Base-by-base conservation (phyloP, 2,797 vertebrate genomes). In the Galaxias olidus region DNA sequence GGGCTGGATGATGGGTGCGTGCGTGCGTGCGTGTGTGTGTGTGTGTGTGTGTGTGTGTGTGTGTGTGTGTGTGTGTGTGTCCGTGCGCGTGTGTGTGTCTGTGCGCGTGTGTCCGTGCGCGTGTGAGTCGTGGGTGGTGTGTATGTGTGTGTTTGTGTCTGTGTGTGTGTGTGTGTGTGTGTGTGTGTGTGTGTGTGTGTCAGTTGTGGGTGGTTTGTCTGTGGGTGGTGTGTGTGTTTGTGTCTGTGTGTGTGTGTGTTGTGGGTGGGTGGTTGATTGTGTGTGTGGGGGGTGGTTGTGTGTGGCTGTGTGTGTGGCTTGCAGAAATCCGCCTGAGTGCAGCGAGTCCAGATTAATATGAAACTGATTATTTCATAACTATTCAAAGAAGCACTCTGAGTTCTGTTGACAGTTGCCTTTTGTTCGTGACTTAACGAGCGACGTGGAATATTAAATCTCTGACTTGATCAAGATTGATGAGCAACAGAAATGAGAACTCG, bases 321-420 rank as follows among this genome's bases (percentile, higher is more conserved):
- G 30, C 30, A 59, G 68, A 69, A 59, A 59, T 69, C 50, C 13
- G 54, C 46, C 30, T 52, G 18, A 61, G 69, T 75, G 85, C 76
- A 61, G 65, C 48, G n/a, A 12, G 30, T 71, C 82, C 82, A 75
- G 65, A 60, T 59, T 83, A 86, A 90, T 81, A 80, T 71, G 74
- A 77, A 77, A 68, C 77, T 87, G 84, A 87, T 88, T 85, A 78
- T 86, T 87, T 82, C 57, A 82, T 86, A 83, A 85, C 84, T 81
- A 85, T 84, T 80, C 80, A 74, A 61, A 18, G 58, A 68, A 49
- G 61, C 44, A 63, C 75, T 84, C 78, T 76, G 74, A 81, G 80
- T 69, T 54, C 42, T 52, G 19, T 53, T 50, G 50, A 52, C 78
- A 68, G 79, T 74, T 73, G 72, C 74, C 11, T 84, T 84, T 83